Conservation (phyloP, 1,140 invertebrate genomes). For the Theocolax elegans region DNA sequence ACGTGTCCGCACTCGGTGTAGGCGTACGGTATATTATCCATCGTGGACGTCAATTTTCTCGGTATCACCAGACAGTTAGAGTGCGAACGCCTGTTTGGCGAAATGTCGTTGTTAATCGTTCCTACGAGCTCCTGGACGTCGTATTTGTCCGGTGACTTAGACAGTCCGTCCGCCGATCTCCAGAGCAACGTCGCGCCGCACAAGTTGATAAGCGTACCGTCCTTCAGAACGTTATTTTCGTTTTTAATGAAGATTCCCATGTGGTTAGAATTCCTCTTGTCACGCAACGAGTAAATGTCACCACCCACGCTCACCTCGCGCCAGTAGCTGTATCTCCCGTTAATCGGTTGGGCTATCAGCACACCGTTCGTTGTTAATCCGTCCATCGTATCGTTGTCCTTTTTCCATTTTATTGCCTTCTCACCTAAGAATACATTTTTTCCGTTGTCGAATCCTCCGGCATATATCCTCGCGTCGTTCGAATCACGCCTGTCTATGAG, state of each 20-base stretch:
- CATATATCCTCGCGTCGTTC: constrained; percentile 91
- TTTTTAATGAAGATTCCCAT: constrained; percentile 83
- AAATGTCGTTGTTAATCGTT: constrained; percentile 98
- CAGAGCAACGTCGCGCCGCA: constrained; percentile 98
- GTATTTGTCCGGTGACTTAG: constrained; percentile 91
- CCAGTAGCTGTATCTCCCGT: constrained; percentile 85
- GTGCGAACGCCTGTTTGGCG: constrained; percentile 75
- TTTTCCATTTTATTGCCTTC: constrained; percentile 99
- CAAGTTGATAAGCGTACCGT: constrained; percentile 98
- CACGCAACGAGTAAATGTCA: constrained; percentile 91
- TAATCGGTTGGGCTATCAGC: constrained; percentile 93
- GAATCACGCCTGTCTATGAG: constrained; percentile 90
- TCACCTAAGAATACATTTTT: constrained; percentile 99
- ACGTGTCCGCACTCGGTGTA: constrained; percentile 99
- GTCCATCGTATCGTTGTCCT: constrained; percentile 89
- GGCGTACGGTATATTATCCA: constrained; percentile 92
- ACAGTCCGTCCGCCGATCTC: constrained; percentile 95
- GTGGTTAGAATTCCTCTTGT: constrained; percentile 92
- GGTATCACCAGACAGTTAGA: constrained; percentile 99
- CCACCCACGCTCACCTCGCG: constrained; percentile 97
- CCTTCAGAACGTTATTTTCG: constrained; percentile 91
- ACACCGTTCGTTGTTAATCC: constrained; percentile 98
- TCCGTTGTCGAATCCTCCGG: constrained; percentile 97
- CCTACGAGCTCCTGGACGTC: constrained; percentile 93
- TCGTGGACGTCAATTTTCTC: constrained; percentile 80